Evolutionary conservation across 2,797 vertebrate genomes (phyloP).

Genomic region (Chloroceryle amazona): DNA sequence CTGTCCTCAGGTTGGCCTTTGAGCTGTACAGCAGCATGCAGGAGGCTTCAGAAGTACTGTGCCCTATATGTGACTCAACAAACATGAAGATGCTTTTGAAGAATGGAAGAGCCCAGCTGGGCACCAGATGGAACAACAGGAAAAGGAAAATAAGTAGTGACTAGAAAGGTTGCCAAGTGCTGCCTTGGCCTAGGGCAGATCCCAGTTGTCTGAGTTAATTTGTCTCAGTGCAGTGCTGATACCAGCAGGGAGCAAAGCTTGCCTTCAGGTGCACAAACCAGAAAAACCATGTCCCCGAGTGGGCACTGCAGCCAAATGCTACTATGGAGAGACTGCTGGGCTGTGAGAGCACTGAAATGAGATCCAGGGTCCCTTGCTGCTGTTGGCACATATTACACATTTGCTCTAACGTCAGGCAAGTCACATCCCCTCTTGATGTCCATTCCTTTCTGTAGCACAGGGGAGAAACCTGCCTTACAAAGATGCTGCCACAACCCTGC

Average conservation of each 20-base stretch:
- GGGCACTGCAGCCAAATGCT: not conserved
- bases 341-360: not conserved
- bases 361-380: not conserved
- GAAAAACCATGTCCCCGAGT: not conserved
- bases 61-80: not conserved
- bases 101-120: slow-evolving; percentile 20
- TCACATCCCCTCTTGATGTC: not conserved
- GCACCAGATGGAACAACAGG: not conserved
- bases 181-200: slow-evolving; percentile 11
- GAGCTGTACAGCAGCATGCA: not conserved
- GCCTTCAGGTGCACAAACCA: not conserved
- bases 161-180: slow-evolving; percentile 11
- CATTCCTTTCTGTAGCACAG: not conserved
- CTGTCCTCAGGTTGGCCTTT: not conserved
- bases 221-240: not conserved
- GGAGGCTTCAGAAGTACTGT: not conserved
- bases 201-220: not conserved
- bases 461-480: not conserved
- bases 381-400: not conserved
- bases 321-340: not conserved
- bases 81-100: slow-evolving; percentile 46
- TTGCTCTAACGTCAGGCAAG: not conserved
- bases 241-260: not conserved
- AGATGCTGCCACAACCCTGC: not conserved
- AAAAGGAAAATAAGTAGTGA: slow-evolving; percentile 14